Evolutionary conservation across 2,113 vertebrate genomes (phyloP).

Genomic region (Notiomystis cincta): DNA sequence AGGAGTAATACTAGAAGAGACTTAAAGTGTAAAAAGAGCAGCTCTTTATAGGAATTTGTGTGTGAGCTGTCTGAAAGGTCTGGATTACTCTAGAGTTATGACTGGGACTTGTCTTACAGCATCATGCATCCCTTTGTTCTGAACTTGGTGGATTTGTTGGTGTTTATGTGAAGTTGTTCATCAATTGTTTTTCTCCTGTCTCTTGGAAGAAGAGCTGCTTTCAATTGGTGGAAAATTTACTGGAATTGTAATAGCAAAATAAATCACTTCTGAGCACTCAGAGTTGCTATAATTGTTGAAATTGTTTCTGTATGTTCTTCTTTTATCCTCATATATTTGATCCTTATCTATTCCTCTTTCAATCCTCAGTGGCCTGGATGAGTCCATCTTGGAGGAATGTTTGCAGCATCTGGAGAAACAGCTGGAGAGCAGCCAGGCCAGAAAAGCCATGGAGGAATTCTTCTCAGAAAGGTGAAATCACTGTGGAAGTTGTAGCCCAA

Average conservation of each 20-base stretch:
- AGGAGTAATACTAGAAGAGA: neutral
- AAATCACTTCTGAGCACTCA: neutral
- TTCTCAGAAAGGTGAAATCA: conserved; percentile 89
- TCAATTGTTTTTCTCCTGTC: neutral
- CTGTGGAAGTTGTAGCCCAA: neutral
- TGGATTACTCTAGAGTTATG: neutral
- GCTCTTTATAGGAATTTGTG: neutral
- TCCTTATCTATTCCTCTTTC: neutral
- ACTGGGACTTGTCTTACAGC: neutral
- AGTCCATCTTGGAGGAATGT: conserved; percentile 94
- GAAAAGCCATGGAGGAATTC: conserved; percentile 98
- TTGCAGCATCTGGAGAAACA: conserved; percentile 96
- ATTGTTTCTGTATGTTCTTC: neutral
- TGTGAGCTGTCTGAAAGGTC: neutral
- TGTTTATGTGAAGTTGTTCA: neutral
- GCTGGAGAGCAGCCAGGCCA: conserved; percentile 91
- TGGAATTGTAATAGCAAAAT: neutral
- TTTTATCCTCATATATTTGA: neutral
- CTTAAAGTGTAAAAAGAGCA: neutral
- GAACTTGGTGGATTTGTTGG: neutral
- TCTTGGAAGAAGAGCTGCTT: neutral
- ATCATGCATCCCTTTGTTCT: neutral
- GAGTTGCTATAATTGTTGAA: neutral
- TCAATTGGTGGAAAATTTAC: neutral
- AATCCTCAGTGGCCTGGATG: conserved; percentile 85